Conservation (phyloP, 2,888 invertebrate species). For the Apamea epomidion region DNA sequence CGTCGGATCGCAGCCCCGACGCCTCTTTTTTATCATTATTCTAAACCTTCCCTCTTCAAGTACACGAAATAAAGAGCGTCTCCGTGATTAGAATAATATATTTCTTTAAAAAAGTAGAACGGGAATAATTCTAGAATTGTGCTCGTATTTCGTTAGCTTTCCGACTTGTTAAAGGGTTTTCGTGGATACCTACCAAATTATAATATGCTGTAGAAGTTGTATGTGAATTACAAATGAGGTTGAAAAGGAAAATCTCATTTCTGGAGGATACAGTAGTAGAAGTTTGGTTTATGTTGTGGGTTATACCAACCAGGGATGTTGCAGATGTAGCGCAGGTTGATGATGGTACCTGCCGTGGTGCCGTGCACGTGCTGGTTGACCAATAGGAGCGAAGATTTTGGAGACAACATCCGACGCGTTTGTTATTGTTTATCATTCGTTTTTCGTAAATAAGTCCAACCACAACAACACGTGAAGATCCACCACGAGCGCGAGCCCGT, state of each 20-base stretch:
- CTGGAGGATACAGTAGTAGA: background rate
- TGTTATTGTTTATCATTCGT: too few species aligned
- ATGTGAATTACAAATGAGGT: constrained; percentile 17
- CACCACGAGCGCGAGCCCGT: too few species aligned
- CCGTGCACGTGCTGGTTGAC: background rate
- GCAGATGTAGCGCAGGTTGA: background rate
- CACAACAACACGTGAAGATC: too few species aligned
- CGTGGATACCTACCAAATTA: constrained; percentile 21
- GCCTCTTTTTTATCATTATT: constrained; percentile 67
- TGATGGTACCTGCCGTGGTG: too few species aligned
- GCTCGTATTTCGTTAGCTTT: constrained; percentile 38
- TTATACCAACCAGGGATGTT: background rate
- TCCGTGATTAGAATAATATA: constrained; percentile 69
- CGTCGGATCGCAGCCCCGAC: constrained; percentile 54
- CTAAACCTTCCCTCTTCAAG: constrained; percentile 59
- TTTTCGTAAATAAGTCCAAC: too few species aligned
- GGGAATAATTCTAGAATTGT: constrained; percentile 41
- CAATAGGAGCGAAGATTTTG: background rate
- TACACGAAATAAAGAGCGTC: constrained; percentile 63
- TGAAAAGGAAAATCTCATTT: constrained; percentile 20
- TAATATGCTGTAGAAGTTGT: constrained; percentile 32
- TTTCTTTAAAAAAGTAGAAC: constrained; percentile 48
- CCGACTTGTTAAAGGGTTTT: constrained; percentile 49
- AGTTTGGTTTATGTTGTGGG: background rate
- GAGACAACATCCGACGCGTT: background rate